A percentile compares a stretch with the other conserved stretches of the same genome.
phyloP scores from a whole-genome alignment of 1,140 invertebrate genomes.

The Sinonovacula constricta region DNA sequence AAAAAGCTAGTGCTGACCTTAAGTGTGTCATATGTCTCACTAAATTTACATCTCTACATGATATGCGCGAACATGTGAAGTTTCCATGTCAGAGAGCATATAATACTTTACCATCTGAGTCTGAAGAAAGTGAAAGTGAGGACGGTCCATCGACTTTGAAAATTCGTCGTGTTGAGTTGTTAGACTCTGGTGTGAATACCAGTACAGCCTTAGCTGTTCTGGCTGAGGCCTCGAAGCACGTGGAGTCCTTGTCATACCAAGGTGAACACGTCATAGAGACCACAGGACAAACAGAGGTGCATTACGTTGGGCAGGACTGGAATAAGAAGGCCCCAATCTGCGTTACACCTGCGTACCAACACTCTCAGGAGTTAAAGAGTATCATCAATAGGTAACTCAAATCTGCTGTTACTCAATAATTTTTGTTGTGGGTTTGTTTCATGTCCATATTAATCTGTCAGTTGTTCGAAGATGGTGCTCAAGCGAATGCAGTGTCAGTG shows the following conservation, averaged over 20 bases:
- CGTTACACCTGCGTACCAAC: too few relatives aligned
- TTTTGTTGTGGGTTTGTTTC: too few relatives aligned
- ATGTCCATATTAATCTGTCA: too few relatives aligned
- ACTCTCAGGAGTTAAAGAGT: too few relatives aligned
- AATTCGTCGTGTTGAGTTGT: slow-evolving; percentile 27
- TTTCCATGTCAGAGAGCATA: slow-evolving; percentile 59
- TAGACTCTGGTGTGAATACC: not conserved
- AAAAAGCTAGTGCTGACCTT: slow-evolving; percentile 37
- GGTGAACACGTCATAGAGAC: too few relatives aligned
- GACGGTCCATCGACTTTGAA: slow-evolving; percentile 27
- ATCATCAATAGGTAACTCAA: too few relatives aligned
- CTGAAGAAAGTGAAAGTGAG: slow-evolving; percentile 15
- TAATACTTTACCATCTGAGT: slow-evolving; percentile 6
- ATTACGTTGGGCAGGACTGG: too few relatives aligned
- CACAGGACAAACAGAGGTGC: too few relatives aligned
- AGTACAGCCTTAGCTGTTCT: slow-evolving; percentile 39
- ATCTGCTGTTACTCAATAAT: too few relatives aligned
- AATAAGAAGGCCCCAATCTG: too few relatives aligned
- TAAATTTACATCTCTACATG: slow-evolving; percentile 60
- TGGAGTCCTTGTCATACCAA: slow-evolving; percentile 35
- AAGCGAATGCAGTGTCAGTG: too few relatives aligned
- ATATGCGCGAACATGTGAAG: slow-evolving; percentile 68
- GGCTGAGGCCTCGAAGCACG: slow-evolving; percentile 49
- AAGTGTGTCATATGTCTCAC: slow-evolving; percentile 67
- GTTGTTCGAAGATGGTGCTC: too few relatives aligned